phyloP scores from a whole-genome alignment of 2,797 vertebrate species.

The Allochrocebus solatus region DNA sequence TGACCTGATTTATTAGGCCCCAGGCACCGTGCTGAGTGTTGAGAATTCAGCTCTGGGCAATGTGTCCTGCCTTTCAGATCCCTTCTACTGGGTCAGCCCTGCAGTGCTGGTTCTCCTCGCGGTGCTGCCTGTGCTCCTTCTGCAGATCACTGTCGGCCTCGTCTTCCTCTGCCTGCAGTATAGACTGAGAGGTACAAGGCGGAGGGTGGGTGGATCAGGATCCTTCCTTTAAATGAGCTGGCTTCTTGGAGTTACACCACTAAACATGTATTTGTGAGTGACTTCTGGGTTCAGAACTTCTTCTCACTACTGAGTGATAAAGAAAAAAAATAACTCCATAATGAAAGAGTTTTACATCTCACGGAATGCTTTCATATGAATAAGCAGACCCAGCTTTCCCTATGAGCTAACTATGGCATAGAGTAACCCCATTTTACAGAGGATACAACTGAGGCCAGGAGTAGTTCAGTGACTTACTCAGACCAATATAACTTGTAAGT shows the following conservation, averaged over 20 bases:
- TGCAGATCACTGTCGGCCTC: conserved; percentile 63
- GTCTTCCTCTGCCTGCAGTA: conserved; percentile 72
- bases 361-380: background rate
- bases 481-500: background rate
- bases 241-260: background rate
- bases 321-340: too few species aligned
- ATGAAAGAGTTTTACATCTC: background rate
- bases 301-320: too few species aligned
- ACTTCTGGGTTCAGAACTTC: background rate
- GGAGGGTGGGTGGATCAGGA: background rate
- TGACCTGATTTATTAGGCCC: background rate
- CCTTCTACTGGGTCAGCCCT: conserved; percentile 74
- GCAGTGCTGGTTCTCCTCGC: conserved; percentile 65
- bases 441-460: background rate
- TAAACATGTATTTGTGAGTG: background rate
- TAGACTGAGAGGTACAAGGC: conserved; percentile 68
- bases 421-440: background rate
- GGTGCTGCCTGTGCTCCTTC: conserved; percentile 49
- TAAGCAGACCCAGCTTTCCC: background rate
- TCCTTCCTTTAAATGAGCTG: background rate
- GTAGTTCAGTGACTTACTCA: background rate
- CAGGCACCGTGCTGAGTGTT: background rate
- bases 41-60: background rate
- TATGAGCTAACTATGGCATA: background rate
- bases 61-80: conserved; percentile 69